Base-by-base conservation (phyloP, 2,113 vertebrate species). In the Sebastes schlegelii region DNA sequence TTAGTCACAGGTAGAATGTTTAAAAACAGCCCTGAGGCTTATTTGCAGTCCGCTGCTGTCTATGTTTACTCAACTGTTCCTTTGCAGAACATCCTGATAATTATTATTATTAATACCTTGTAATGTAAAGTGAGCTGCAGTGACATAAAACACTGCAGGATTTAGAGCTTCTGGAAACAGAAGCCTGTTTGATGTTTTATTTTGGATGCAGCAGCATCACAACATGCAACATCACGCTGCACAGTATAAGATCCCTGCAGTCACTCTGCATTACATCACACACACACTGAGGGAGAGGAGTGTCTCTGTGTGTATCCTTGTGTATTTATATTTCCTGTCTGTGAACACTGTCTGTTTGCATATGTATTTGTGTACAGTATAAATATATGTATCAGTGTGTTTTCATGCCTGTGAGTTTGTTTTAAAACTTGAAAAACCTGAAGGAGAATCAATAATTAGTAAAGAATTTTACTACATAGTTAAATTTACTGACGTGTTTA, bases 211-310 rank as follows among this genome's bases (percentile, higher is more conserved):
- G 78, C 65, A 79, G 17, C 26, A 52, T 60, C 49, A 70, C 77
- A 43, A 72, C 81, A 69, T 71, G 21, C 58, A 45, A 49, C 71
- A 69, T 85, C 61, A 58, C 2, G 8, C 51, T 62, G 79, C 72
- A 74, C 72, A 80, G 72, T 8, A 34, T 34, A 21, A 71, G 68
- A 52, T 60, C 85, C 68, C 79, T 71, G 72, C 85, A 80, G 82
- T 83, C 82, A 74, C 62, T 60, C 17, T 77, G 71, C 78, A 86
- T 74, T 17, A 69, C 81, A 84, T 83, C 74, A 74, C 67, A 67
- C 68, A 45, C 43, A 34, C 78, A 7, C 42, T 4, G 42, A 73
- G 16, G 43, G 6, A n/a, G n/a, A 54, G 26, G 13, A 42, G 26
- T 54, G 19, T 71, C 26, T 61, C 23, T 19, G 14, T 61, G 66